Evolutionary conservation across 1,140 invertebrate genomes (phyloP), one percentile per base, ranked within the genome.

Genomic region (Drosophila mauritiana): DNA sequence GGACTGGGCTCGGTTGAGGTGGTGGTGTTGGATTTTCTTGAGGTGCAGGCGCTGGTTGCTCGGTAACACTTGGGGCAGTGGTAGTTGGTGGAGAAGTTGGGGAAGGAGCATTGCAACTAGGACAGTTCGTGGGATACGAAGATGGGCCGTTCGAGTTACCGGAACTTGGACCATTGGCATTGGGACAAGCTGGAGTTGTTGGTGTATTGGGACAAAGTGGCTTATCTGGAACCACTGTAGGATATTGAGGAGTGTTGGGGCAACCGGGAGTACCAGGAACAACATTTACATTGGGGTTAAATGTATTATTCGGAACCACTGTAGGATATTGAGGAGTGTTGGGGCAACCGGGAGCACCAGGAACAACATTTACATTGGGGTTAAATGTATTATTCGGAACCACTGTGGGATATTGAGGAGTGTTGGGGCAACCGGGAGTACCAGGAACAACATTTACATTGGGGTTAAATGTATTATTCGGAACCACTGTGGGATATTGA

Each of bases 251-350:
- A 20, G 39, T 17, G 10, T 54, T 52, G 11, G 57, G 67, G 42
- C 34, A 69, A 49, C 15, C n/a, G 2, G 46, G 46, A 12, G 13
- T 52, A 1, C 1, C 4, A 10, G 49, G 49, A 20, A 12, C 27
- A 10, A 20, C 49, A 4, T 8, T 25, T 34, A 10, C 10, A 34
- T 34, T 34, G 31, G 31, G 31, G 4, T 6, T 7, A 34, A 1
- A 7, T 7, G 48, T 42, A 22, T 40, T 3, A 15, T 6, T 34
- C 0, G 61, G 48, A 34, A 1, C 7, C 20, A 27, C 31, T 15
- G n/a, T 40, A 0, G 70, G 45, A 11, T n/a, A 20, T 6, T 31
- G 7, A 3, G 74, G 55, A 17, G 46, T 39, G 25, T 67, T 74
- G 0, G 57, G 46, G 31, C 62, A 63, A 17, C 45, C 56, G 20